Evolutionary conservation across 2,797 vertebrate genomes (phyloP), one percentile per base, ranked within the genome.

Genomic region (Capromys pilorides): DNA sequence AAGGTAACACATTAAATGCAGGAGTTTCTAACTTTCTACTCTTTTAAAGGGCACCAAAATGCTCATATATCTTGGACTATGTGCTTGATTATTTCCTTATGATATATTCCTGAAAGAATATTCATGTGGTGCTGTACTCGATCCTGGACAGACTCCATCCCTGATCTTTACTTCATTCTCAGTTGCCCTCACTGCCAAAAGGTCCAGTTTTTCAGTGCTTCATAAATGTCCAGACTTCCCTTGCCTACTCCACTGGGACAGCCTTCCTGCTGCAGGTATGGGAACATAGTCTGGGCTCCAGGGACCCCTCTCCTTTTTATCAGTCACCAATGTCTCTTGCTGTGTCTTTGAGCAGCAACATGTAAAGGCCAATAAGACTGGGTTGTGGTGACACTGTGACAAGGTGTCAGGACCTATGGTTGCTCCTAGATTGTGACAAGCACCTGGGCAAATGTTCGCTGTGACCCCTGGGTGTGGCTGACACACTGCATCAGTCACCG

Each of bases 361-460:
- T 84, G 93, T 96, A 97, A 96, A 97, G 85, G 90, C 51, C 97
- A 96, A 95, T 96, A 95, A 94, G 92, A 95, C 92, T 87, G 95
- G 84, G 75, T 88, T 1, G 8, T 67, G 85, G 67, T 91, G 94
- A 97, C 0, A 6, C 51, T 22, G n/a, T 97, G 97, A 97, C 97
- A 96, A 90, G 59, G n/a, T 97, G 97, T 97, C 96, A 97, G 75
- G 82, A 80, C 91, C 87, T 59, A 84, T 96, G 97, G 77, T 31
- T 77, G 0, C 66, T 57, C 69, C 82, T 64, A 69, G 85, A 39
- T 66, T 77, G n/a, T 96, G 96, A 97, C 69, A 93, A 82, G 95
- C 85, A 88, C 66, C 88, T 77, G 75, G n/a, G 41, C 69, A 88
- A 94, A 36, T n/a, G 80, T 88, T 88, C 73, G 61, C 67, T 0